Evolutionary conservation across 2,113 vertebrate genomes (phyloP), one percentile per base, ranked within the genome.

Genomic region (Cyprinodon brontotheroides): DNA sequence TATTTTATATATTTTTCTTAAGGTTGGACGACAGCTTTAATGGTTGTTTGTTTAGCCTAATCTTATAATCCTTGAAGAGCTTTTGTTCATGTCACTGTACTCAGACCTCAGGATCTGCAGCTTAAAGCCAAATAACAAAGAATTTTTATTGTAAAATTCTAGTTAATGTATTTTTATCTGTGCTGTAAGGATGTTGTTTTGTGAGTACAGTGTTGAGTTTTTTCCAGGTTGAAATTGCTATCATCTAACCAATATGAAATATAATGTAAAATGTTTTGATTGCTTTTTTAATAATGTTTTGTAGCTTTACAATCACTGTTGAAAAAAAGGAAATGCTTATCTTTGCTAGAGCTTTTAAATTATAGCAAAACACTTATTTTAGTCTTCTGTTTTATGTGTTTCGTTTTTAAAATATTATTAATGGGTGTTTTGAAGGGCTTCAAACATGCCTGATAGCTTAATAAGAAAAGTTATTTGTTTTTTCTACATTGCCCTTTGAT

Each of bases 261-360:
- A 82, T 75, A 61, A 66, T 70, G n/a, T 84, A 53, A 11, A 41
- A 47, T 61, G 40, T 73, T 74, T 73, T 73, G 41, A 78, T 75
- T 68, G 61, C 65, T 83, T 75, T 45, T 50, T 81, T 74, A 82
- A 77, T 74, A 5, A 66, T 45, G 39, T 69, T 73, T 81, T 48
- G 68, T 87, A 75, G 64, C 68, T 89, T 62, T 53, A 77, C 83
- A 72, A 81, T 81, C 88, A 89, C 81, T 89, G 90, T 85, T 86
- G 41, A 78, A 62, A 72, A 57, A 9, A 57, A 57, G n/a, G 9
- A 4, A 72, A 15, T 78, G 65, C 81, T 86, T 75, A 81, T 67
- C 11, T 86, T 86, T 87, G 72, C 73, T 83, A 75, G 80, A 72
- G 41, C 77, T 86, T 87, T 83, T 91, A 92, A 91, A 77, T 92